Base-by-base conservation (phyloP, 92 coral and sea anemone genomes). In the Metridium senile region DNA sequence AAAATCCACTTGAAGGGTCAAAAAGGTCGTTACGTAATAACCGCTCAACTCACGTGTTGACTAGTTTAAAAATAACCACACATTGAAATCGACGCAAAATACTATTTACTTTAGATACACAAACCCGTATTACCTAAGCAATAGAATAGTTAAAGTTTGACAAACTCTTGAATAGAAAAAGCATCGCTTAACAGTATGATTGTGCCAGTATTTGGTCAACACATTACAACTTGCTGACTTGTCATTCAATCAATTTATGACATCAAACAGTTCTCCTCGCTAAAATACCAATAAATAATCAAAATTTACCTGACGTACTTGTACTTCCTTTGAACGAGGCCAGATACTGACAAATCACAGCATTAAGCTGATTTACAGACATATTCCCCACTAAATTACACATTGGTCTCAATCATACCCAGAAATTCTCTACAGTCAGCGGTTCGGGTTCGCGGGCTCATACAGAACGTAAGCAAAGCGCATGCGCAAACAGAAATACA, bases 1-100 rank as follows among this genome's bases (percentile, higher is more conserved):
- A 57, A 58, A 28, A 54, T 33, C 66, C 56, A 28, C 33, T 58
- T 54, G 46, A 30, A 33, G 58, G 70, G 70, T 74, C 80, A 58
- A 58, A 61, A 74, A 34, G 1, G 28, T 43, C 56, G 54, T 65
- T 32, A 31, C 71, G 71, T 18, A 68, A 68, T 68, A 19, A 0
- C 73, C 23, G 51, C 2, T 46, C 1, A 30, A 21, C 8, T 1
- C n/a, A 18, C 23, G 19, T 18, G 71, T 66, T 13, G 51, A 6
- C 20, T 6, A 31, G 25, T 34, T 31, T 33, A 13, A 68, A 68
- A 33, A 33, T 23, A 33, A 7, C 6, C 66, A 26, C 2, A 2
- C 3, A 10, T 29, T 22, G 1, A 22, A 61, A 23, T 23, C 31
- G 6, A 23, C 33, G n/a, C 19, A 1, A 61, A 61, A 23, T 21